Conservation (phyloP, 2,113 vertebrate species). For the Harpagus bidentatus region DNA sequence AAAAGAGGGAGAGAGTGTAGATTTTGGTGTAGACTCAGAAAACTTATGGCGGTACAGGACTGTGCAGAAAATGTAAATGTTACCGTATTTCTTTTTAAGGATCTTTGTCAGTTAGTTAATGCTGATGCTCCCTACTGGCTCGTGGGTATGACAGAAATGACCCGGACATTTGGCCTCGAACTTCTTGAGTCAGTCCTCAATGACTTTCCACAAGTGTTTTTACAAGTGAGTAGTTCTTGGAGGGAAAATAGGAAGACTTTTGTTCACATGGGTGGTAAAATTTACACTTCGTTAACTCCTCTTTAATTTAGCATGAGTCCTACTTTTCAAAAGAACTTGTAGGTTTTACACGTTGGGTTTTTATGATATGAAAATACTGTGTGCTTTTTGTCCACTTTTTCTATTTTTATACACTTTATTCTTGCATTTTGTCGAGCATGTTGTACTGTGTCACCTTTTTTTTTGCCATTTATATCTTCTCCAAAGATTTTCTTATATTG, state of each 20-base stretch:
- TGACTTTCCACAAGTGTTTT: slow-evolving; percentile 95
- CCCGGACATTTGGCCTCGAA: slow-evolving; percentile 94
- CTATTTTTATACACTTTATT: not conserved
- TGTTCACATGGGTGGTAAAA: not conserved
- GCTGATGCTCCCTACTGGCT: slow-evolving; percentile 98
- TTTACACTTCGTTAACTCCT: not conserved
- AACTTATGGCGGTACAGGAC: not conserved
- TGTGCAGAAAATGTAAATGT: not conserved
- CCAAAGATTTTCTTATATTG: not conserved
- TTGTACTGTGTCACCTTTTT: not conserved
- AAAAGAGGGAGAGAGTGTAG: not conserved
- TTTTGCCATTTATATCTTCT: not conserved
- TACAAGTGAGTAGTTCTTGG: slow-evolving; percentile 77
- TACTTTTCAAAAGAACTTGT: not conserved
- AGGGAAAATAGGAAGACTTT: not conserved
- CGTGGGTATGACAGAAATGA: slow-evolving; percentile 99
- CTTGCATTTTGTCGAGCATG: not conserved
- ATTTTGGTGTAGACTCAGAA: not conserved
- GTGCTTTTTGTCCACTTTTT: not conserved
- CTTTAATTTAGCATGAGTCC: not conserved
- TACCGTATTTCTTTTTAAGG: slow-evolving; percentile 73
- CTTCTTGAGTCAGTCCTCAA: slow-evolving; percentile 96
- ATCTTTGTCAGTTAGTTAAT: slow-evolving; percentile 96
- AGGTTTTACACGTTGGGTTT: not conserved
- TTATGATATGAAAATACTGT: not conserved